These are phyloP conservation scores for Formica aserva DNA, from an alignment of 2,888 invertebrate species.

Conservation along the genomic window DNA sequence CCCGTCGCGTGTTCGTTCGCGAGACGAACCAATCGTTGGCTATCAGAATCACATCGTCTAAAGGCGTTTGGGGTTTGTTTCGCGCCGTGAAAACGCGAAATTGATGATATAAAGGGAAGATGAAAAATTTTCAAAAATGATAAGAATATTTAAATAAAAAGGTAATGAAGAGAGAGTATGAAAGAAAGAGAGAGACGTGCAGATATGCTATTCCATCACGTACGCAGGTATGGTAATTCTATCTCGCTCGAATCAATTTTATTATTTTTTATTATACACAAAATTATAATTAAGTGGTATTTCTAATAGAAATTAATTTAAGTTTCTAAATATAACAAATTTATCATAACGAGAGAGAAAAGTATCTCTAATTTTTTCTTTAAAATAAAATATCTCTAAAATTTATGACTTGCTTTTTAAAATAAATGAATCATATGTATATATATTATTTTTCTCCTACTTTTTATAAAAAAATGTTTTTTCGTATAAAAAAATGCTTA, in stretches of 20 bases:
- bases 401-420: neutral
- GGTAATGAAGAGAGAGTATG: neutral
- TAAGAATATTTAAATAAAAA: neutral
- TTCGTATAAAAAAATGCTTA: neutral
- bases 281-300: neutral
- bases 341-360: neutral
- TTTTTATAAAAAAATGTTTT: neutral
- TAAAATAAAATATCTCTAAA: neutral
- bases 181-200: neutral
- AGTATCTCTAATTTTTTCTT: neutral
- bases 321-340: neutral
- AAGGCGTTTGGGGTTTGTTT: conserved; percentile 8
- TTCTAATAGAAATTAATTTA: neutral
- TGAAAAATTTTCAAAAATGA: neutral
- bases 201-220: too few species aligned
- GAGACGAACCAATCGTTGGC: conserved; percentile 52
- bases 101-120: neutral
- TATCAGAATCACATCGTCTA: neutral
- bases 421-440: neutral
- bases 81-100: neutral
- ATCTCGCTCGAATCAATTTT: too few species aligned
- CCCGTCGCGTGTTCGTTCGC: conserved; percentile 40
- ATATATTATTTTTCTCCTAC: neutral
- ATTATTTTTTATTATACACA: neutral
- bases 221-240: too few species aligned